Percentiles rank a stretch among this genome's conserved stretches.
These are phyloP conservation scores for Odontophorus gujanensis DNA, from an alignment of 2,113 vertebrate genomes.

Conservation along the genomic window DNA sequence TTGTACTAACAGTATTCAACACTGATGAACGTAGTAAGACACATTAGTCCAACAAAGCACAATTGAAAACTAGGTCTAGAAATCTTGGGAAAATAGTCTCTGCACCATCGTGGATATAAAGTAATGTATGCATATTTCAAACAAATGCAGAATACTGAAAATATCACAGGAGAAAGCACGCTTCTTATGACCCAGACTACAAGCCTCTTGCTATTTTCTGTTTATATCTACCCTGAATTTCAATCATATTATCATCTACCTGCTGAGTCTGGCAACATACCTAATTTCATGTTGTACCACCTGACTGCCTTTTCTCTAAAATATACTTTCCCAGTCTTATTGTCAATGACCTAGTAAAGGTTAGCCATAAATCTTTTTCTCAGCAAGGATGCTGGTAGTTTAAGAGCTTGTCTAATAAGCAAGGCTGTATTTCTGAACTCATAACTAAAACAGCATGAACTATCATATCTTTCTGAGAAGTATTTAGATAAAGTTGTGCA, in stretches of 20 bases:
- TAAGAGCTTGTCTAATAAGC: conserved; percentile 55
- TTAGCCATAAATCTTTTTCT: conserved; percentile 70
- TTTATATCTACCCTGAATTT: conserved; percentile 53
- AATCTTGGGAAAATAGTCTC: background rate
- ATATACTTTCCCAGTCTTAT: conserved; percentile 31
- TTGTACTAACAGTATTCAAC: background rate
- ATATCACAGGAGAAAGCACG: background rate
- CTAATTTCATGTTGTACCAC: conserved; percentile 65
- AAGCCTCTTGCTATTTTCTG: conserved; percentile 11
- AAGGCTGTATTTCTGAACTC: conserved; percentile 1
- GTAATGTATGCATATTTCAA: background rate
- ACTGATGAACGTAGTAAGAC: background rate
- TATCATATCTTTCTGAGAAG: background rate
- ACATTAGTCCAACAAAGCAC: background rate
- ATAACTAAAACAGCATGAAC: conserved; percentile 18
- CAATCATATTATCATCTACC: conserved; percentile 54
- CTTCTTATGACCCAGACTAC: background rate
- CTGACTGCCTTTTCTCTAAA: conserved; percentile 57
- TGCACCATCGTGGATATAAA: background rate
- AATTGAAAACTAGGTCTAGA: background rate
- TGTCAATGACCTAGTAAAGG: conserved; percentile 64
- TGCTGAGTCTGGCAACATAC: conserved; percentile 49
- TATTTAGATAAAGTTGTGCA: conserved; percentile 11
- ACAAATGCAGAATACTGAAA: background rate
- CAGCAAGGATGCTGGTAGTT: conserved; percentile 57